Conservation (phyloP, 1,140 invertebrate species). For the Aleiodes sp. region DNA sequence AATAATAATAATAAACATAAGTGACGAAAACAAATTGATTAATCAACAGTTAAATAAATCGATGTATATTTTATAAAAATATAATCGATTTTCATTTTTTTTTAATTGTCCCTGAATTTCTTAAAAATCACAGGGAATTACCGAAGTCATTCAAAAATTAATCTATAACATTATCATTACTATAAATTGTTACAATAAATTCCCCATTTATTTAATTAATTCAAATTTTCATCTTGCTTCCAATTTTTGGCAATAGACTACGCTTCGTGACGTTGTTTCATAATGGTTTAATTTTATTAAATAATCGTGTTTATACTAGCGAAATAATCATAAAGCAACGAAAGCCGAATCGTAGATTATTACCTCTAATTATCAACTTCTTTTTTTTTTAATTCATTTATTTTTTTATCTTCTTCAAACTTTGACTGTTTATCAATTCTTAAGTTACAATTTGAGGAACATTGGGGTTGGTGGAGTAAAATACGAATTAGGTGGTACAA, state of each 20-base stretch:
- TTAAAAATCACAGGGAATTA: background rate
- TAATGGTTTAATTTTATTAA: background rate
- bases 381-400: background rate
- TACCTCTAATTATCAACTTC: background rate
- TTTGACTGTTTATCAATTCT: background rate
- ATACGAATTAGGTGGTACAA: background rate
- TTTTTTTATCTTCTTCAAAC: background rate
- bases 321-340: background rate
- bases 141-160: background rate
- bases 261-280: background rate
- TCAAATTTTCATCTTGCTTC: background rate
- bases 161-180: slow-evolving; percentile 10
- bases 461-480: background rate
- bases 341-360: slow-evolving; percentile 3
- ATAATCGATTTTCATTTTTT: background rate
- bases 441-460: background rate
- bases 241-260: background rate
- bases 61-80: background rate
- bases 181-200: slow-evolving; percentile 9
- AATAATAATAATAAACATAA: background rate
- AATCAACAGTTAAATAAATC: background rate
- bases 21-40: background rate
- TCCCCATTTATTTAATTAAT: background rate
- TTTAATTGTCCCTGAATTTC: slow-evolving; percentile 2
- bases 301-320: background rate